Base-by-base conservation (phyloP, 1,140 invertebrate genomes). In the Philotrypesis tridentata region DNA sequence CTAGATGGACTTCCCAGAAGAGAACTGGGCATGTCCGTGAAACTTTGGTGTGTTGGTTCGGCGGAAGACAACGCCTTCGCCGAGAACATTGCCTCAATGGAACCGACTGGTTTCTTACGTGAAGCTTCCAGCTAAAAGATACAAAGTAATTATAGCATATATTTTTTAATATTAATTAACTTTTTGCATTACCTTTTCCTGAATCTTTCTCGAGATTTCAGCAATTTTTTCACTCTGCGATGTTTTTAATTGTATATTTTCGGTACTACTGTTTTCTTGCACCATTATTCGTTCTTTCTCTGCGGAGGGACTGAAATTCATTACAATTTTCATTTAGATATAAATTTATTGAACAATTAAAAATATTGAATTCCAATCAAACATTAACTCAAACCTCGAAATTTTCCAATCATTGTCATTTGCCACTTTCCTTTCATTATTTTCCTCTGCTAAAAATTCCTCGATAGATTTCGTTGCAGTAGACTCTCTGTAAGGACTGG, bases 381-480 rank as follows among this genome's bases (percentile, higher is more conserved):
- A 23, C 8, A 37, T 29, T 71, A 80, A 71, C 63, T 83, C 84
- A 67, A 88, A 93, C 93, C 92, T 93, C 9, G 92, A 92, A 85
- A 92, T 89, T 84, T 93, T 91, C 90, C 91, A 92, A 84, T 93
- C 92, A 82, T 90, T 92, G 3, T 90, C 89, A 83, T 90, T 90
- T 29, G 90, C 86, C 85, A 92, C 88, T 25, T 89, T 87, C 40
- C 90, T 80, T 6, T 86, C 79, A 33, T 79, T 78, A 23, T 33
- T 84, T 33, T 90, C 84, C 83, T 89, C 87, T 70, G n/a, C 11
- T 12, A 25, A 1, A 27, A 89, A 87, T 80, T 91, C 89, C 70
- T 90, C 89, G 78, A 90, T 89, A 1, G 81, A 88, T 70, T 92
- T 89, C 27, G 86, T 85, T 29, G 25, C 5, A 43, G 43, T 21